Conservation (phyloP, 2,888 invertebrate species). For the Drosophila atripex region DNA sequence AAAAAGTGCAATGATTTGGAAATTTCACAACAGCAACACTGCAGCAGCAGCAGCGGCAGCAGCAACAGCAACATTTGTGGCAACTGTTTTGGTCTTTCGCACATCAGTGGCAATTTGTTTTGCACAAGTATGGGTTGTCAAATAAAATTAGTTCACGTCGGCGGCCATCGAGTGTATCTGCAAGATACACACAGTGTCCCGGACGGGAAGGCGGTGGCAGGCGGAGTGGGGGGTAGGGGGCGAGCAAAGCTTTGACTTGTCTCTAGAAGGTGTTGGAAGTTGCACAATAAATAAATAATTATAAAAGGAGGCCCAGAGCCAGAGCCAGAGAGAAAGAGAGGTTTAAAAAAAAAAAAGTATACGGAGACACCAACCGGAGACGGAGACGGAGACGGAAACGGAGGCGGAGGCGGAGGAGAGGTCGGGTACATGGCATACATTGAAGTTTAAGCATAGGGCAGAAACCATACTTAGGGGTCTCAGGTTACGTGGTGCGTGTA, state of each 20-base stretch:
- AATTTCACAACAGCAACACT: constrained; percentile 64
- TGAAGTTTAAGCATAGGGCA: constrained; percentile 79
- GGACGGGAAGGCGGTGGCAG: constrained; percentile 19
- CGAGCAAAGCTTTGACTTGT: constrained; percentile 77
- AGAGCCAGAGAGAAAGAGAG: constrained; percentile 18
- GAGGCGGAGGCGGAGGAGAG: neutral
- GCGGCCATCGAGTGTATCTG: constrained; percentile 57
- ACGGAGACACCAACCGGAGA: constrained; percentile 24
- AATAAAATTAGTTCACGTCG: constrained; percentile 82
- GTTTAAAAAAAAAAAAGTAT: constrained; percentile 41
- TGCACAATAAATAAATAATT: constrained; percentile 83
- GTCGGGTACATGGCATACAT: constrained; percentile 65
- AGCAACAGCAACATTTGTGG: constrained; percentile 36
- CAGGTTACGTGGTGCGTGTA: constrained; percentile 79
- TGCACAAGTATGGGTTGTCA: constrained; percentile 83
- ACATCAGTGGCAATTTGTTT: constrained; percentile 83
- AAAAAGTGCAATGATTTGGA: constrained; percentile 82
- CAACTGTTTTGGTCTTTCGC: constrained; percentile 80
- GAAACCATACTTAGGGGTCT: constrained; percentile 79
- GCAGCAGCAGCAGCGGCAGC: constrained; percentile 21
- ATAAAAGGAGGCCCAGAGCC: constrained; percentile 63
- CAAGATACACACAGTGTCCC: constrained; percentile 12
- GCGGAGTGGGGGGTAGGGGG: constrained; percentile 30
- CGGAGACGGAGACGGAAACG: neutral
- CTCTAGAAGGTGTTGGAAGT: constrained; percentile 82